Evolutionary conservation across 1,140 invertebrate species (phyloP).

Genomic region (Zaprionus capensis): DNA sequence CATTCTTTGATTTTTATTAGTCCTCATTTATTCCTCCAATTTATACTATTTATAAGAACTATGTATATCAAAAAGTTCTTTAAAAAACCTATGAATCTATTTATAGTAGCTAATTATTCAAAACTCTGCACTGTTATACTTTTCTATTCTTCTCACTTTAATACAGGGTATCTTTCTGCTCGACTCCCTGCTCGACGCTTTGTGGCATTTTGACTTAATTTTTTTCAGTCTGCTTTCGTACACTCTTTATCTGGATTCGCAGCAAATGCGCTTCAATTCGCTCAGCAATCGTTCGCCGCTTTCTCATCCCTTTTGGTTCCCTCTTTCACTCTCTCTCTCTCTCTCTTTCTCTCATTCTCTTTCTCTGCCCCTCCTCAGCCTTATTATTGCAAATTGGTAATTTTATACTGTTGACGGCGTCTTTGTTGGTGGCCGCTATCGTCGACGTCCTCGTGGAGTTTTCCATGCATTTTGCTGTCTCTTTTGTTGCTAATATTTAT

Average conservation of each 20-base stretch:
- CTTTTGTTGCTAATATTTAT: conserved; percentile 56
- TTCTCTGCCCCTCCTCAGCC: conserved; percentile 18
- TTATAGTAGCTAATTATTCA: no score
- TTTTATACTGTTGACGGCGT: conserved; percentile 76
- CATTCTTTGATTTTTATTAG: no score
- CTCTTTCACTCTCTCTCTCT: conserved; percentile 12
- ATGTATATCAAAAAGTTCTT: no score
- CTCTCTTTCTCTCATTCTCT: conserved; percentile 8
- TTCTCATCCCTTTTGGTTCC: conserved; percentile 4
- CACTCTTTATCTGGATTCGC: conserved; percentile 23
- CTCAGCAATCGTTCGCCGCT: conserved; percentile 41
- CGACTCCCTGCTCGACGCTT: not conserved
- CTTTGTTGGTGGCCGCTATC: conserved; percentile 39
- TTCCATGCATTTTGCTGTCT: conserved; percentile 12
- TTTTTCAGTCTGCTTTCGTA: not conserved
- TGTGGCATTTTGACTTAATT: not conserved
- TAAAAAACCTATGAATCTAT: no score
- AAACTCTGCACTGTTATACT: not conserved
- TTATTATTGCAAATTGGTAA: conserved; percentile 77
- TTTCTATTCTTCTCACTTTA: not conserved
- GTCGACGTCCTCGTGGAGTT: conserved; percentile 23
- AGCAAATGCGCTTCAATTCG: conserved; percentile 52
- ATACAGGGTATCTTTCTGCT: not conserved
- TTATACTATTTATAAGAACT: no score
- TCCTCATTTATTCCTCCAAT: no score